Base-by-base conservation (phyloP, 2,113 vertebrate genomes). In the Tyto alba region DNA sequence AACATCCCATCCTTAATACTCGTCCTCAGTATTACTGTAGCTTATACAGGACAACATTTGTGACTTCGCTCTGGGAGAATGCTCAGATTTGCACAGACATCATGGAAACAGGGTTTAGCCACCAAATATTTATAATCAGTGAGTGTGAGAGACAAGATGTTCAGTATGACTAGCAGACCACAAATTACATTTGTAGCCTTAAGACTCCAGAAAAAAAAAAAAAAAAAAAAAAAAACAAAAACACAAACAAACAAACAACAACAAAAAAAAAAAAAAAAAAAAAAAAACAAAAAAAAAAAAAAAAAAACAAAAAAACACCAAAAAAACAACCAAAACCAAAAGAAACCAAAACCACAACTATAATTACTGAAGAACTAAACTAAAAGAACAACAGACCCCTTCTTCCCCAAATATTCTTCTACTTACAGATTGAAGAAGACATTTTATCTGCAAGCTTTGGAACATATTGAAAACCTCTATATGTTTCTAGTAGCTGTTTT, bases 311-410 rank as follows among this genome's bases (percentile, higher is more conserved):
- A n/a, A n/a, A n/a, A n/a, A n/a, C n/a, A n/a, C n/a, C n/a, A n/a
- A n/a, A n/a, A n/a, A n/a, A n/a, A n/a, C n/a, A n/a, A n/a, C n/a
- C n/a, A n/a, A n/a, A n/a, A n/a, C n/a, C n/a, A n/a, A n/a, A n/a
- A n/a, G n/a, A n/a, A n/a, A n/a, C n/a, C n/a, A n/a, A 52, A 30
- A 2, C 1, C 3, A 5, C n/a, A 45, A 66, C 7, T 52, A 12
- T 36, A 50, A 50, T 48, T 78, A 75, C 21, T 53, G 32, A 59
- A 53, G 6, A 83, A 47, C 52, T 64, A 71, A 88, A 36, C 16
- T 62, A 38, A 66, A 95, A 67, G 11, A 92, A 45, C 9, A 67
- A 17, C 9, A 45, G 14, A 45, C 8, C 6, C 6, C 11, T 66
- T 69, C 16, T 85, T 85, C 21, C 7, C 18, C 25, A 80, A 27